Evolutionary conservation across 2,113 vertebrate species (phyloP).

Genomic region (Perca flavescens): DNA sequence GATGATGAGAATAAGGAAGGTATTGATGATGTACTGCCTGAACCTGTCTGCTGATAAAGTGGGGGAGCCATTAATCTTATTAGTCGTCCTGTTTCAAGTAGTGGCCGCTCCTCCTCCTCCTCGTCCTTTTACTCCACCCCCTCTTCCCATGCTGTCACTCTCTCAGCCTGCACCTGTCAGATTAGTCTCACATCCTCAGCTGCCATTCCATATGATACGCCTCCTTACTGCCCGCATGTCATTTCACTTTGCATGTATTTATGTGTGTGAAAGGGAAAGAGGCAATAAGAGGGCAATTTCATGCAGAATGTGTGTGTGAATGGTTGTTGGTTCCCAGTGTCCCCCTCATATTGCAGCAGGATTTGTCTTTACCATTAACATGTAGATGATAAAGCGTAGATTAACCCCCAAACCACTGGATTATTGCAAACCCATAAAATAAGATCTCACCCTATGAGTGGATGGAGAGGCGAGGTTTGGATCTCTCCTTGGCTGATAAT

Average conservation of each 20-base stretch:
- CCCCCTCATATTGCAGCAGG: not conserved
- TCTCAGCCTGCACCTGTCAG: slow-evolving; percentile 80
- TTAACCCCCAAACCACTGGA: slow-evolving; percentile 22
- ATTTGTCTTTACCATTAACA: slow-evolving; percentile 19
- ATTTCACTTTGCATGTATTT: slow-evolving; percentile 66
- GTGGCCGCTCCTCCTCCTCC: slow-evolving; percentile 43
- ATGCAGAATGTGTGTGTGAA: not conserved
- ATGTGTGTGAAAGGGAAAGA: slow-evolving; percentile 38
- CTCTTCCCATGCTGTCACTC: slow-evolving; percentile 77
- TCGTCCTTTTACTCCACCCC: slow-evolving; percentile 30
- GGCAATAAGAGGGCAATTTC: slow-evolving; percentile 8
- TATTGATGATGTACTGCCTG: slow-evolving; percentile 23
- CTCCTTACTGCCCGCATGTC: slow-evolving; percentile 57
- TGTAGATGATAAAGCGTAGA: slow-evolving; percentile 13
- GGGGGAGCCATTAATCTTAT: slow-evolving; percentile 63
- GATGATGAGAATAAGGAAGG: slow-evolving; percentile 10
- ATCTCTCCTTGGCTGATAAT: not conserved
- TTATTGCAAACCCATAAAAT: slow-evolving; percentile 23
- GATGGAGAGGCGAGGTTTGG: not conserved
- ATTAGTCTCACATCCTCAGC: slow-evolving; percentile 79
- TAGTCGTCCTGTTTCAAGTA: slow-evolving; percentile 41
- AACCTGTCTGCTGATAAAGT: slow-evolving; percentile 31
- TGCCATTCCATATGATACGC: slow-evolving; percentile 75
- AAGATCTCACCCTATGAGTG: not conserved
- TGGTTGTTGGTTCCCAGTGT: slow-evolving; percentile 8